Conservation (phyloP, 2,797 vertebrate species). For the Fratercula arctica region DNA sequence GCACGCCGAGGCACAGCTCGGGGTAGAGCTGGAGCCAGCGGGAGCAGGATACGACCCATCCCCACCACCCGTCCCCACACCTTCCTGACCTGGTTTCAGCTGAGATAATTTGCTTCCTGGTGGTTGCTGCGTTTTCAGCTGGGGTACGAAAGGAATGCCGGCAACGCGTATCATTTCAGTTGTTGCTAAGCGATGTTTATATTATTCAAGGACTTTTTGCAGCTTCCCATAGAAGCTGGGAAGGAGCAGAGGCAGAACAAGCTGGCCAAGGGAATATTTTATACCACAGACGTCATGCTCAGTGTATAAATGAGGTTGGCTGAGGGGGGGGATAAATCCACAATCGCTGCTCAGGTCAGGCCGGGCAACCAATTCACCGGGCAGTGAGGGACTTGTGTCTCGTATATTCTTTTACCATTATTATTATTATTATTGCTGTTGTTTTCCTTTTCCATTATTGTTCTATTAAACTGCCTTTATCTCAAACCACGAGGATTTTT, state of each 20-base stretch:
- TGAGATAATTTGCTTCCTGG: background rate
- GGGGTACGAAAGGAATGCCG: background rate
- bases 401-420: background rate
- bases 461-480: background rate
- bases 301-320: background rate
- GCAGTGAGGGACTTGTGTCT: background rate
- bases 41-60: background rate
- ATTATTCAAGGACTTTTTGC: background rate
- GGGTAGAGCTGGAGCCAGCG: background rate
- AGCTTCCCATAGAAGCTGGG: background rate
- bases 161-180: background rate
- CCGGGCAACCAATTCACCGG: background rate
- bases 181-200: background rate
- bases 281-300: background rate
- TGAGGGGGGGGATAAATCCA: background rate
- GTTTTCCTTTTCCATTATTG: background rate
- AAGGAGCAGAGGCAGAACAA: background rate
- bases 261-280: background rate
- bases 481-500: background rate
- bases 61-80: fast-evolving
- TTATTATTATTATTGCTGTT: background rate
- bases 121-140: background rate
- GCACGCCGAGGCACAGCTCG: fast-evolving
- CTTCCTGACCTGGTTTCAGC: background rate
- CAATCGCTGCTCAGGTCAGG: background rate